Evolutionary conservation across 2,113 vertebrate species (phyloP).

Genomic region (Himantopus leucocephalus): DNA sequence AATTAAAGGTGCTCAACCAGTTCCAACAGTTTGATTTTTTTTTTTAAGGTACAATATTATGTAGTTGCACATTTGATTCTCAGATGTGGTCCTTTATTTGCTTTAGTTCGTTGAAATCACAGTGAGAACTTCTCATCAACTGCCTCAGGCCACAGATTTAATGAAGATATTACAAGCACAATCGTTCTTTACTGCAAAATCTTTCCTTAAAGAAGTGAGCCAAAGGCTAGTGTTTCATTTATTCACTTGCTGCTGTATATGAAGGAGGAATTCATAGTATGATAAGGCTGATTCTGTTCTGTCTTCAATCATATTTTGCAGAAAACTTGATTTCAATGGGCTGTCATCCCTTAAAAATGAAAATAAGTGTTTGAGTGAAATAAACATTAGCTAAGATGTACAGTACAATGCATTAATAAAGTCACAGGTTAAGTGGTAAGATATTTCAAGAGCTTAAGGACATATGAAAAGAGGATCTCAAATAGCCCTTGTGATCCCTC

Average conservation of each 20-base stretch:
- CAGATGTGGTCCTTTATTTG: constrained; percentile 78
- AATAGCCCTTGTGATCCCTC: neutral
- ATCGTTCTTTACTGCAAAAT: constrained; percentile 50
- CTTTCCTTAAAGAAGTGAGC: constrained; percentile 49
- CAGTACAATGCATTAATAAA: neutral
- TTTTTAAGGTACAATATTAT: constrained; percentile 71
- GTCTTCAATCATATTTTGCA: constrained; percentile 97
- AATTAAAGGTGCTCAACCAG: constrained; percentile 70
- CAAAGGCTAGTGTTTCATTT: constrained; percentile 79
- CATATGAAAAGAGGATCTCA: neutral
- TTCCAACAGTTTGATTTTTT: constrained; percentile 62
- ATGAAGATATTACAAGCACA: constrained; percentile 65
- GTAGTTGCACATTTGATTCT: constrained; percentile 72
- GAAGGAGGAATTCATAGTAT: constrained; percentile 96
- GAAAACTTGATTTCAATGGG: constrained; percentile 87
- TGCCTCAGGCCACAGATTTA: constrained; percentile 73
- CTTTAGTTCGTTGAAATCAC: constrained; percentile 80
- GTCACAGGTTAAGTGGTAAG: neutral
- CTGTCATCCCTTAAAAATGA: constrained; percentile 87
- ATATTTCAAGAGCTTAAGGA: neutral
- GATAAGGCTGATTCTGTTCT: constrained; percentile 96
- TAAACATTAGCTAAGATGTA: neutral
- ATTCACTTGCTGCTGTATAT: constrained; percentile 95
- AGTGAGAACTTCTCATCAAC: constrained; percentile 78
- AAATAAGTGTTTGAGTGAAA: constrained; percentile 27